Conservation (phyloP, 2,797 vertebrate species). For the Otolemur crassicaudatus region DNA sequence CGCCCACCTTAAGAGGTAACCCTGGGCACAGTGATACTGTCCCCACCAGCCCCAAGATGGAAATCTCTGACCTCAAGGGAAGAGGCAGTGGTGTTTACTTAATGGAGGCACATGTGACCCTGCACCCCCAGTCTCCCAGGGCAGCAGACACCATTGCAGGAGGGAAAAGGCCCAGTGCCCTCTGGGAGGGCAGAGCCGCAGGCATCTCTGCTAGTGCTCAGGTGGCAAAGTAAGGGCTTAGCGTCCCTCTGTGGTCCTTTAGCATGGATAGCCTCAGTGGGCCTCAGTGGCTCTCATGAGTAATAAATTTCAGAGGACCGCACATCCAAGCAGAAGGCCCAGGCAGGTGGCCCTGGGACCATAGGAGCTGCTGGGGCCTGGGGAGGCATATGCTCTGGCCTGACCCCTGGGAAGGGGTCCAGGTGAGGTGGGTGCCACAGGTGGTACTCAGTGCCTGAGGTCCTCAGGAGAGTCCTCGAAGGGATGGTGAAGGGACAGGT, state of each 20-base stretch:
- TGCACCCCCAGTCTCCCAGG: fast-evolving
- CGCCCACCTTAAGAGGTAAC: neutral
- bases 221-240: neutral
- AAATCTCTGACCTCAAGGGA: neutral
- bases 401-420: neutral
- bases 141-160: neutral
- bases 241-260: neutral
- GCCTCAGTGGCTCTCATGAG: neutral
- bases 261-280: fast-evolving
- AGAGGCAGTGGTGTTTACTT: neutral
- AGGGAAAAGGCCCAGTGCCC: neutral
- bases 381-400: neutral
- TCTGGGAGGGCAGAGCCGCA: neutral
- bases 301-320: fast-evolving
- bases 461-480: neutral
- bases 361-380: neutral
- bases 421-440: neutral
- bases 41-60: neutral
- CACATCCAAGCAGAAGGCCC: too few species aligned
- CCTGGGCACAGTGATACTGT: fast-evolving
- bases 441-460: neutral
- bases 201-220: neutral
- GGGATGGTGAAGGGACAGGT: neutral
- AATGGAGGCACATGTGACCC: neutral
- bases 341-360: neutral